Evolutionary conservation across 1,140 invertebrate genomes (phyloP).

Genomic region (Dufourea novaeangliae): DNA sequence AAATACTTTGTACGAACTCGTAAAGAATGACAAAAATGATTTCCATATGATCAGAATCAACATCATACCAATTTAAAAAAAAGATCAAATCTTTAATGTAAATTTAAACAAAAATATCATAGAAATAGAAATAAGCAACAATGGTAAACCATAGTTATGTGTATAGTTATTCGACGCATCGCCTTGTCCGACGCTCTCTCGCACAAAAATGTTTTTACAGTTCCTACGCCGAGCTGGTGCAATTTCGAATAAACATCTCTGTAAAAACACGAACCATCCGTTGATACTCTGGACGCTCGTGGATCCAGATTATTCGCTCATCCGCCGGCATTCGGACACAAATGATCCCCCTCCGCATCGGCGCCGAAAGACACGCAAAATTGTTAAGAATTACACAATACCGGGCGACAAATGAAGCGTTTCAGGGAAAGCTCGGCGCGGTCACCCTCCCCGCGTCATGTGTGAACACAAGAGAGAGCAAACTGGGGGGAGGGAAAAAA

Average conservation of each 20-base stretch:
- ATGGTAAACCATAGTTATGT: no score
- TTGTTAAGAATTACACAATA: constrained; percentile 57
- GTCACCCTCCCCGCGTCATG: neutral
- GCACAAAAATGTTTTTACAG: no score
- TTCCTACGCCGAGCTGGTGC: neutral
- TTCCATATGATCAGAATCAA: no score
- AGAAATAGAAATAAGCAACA: no score
- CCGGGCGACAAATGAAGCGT: constrained; percentile 57
- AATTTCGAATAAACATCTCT: neutral
- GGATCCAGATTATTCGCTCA: constrained; percentile 21
- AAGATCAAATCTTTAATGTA: no score
- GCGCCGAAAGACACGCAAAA: constrained; percentile 30
- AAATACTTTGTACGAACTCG: no score
- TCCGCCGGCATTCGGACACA: neutral
- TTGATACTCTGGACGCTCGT: neutral
- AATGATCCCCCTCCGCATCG: constrained; percentile 25
- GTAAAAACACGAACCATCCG: neutral
- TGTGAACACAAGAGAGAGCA: constrained; percentile 43
- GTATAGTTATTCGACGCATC: no score
- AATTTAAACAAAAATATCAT: no score
- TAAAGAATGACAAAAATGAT: no score
- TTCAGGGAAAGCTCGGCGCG: constrained; percentile 36
- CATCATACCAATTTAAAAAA: no score
- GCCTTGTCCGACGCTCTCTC: no score
- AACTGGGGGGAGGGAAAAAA: neutral